Conservation (phyloP, 2,797 vertebrate genomes). For the Lutjanus campechanus region DNA sequence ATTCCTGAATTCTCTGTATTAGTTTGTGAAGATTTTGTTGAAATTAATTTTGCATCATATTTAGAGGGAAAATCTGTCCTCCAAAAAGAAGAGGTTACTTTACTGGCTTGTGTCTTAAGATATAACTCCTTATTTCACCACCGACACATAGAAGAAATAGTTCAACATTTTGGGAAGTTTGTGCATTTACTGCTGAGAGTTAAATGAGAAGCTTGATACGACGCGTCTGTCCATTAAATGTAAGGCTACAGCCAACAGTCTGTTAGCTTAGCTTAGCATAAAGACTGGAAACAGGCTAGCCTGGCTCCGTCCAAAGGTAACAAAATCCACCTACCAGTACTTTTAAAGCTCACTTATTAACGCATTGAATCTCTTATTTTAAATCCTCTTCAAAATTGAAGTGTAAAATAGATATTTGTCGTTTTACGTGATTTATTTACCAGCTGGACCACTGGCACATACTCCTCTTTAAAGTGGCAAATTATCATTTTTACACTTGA, state of each 20-base stretch:
- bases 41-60: neutral
- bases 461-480: neutral
- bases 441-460: neutral
- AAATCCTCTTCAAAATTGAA: neutral
- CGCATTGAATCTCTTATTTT: neutral
- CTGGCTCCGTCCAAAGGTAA: neutral
- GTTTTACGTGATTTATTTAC: too few species aligned
- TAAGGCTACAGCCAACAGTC: neutral
- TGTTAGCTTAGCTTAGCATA: neutral
- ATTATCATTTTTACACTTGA: neutral
- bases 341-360: neutral
- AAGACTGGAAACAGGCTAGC: neutral
- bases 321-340: too few species aligned
- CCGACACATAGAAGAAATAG: neutral
- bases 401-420: neutral
- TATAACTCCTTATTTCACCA: neutral
- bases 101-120: neutral
- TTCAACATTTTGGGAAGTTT: slow-evolving; percentile 5
- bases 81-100: neutral
- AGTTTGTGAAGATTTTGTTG: slow-evolving; percentile 6
- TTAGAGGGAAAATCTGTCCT: neutral
- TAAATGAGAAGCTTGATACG: neutral
- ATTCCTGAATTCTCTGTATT: slow-evolving; percentile 14
- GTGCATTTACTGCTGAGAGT: neutral
- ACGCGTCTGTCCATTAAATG: neutral